Evolutionary conservation across 2,888 invertebrate species (phyloP).

Genomic region (Hirtodrosophila confusa): DNA sequence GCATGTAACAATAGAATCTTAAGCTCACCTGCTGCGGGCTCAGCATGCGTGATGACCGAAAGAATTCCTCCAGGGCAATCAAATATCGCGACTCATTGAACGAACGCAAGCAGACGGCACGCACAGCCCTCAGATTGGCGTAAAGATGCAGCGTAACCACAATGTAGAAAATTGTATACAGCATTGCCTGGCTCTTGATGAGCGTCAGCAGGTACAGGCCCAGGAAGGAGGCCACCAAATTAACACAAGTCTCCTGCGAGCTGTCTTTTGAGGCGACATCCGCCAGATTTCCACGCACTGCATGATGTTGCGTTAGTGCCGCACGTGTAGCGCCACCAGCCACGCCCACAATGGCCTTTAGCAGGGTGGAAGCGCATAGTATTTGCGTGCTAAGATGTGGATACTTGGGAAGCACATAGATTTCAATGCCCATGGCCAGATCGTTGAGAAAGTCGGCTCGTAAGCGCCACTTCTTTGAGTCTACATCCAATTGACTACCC

Average conservation of each 20-base stretch:
- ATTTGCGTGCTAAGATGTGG: slow-evolving; percentile 86
- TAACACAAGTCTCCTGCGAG: slow-evolving; percentile 98
- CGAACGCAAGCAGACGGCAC: slow-evolving; percentile 90
- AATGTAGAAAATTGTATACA: slow-evolving; percentile 89
- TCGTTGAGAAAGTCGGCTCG: slow-evolving; percentile 97
- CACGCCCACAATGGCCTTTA: slow-evolving; percentile 95
- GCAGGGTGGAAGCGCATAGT: slow-evolving; percentile 89
- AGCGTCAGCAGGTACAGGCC: slow-evolving; percentile 90
- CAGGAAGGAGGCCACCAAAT: slow-evolving; percentile 92
- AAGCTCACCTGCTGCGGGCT: slow-evolving; percentile 86
- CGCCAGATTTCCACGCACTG: slow-evolving; percentile 93
- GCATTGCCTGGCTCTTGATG: slow-evolving; percentile 86
- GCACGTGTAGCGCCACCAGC: slow-evolving; percentile 97
- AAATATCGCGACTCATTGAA: slow-evolving; percentile 92
- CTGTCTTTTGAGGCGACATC: slow-evolving; percentile 97
- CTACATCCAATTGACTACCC: slow-evolving; percentile 93
- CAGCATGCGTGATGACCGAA: slow-evolving; percentile 87
- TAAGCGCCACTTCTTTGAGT: slow-evolving; percentile 97
- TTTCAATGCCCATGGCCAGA: slow-evolving; percentile 93
- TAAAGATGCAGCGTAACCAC: slow-evolving; percentile 92
- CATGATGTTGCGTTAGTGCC: slow-evolving; percentile 97
- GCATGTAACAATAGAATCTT: neutral
- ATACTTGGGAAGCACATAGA: slow-evolving; percentile 90
- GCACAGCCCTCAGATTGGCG: slow-evolving; percentile 95
- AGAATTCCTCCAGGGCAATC: slow-evolving; percentile 88